These are phyloP conservation scores for Bradypus variegatus DNA, from an alignment of 2,797 vertebrate genomes.

Conservation along the genomic window DNA sequence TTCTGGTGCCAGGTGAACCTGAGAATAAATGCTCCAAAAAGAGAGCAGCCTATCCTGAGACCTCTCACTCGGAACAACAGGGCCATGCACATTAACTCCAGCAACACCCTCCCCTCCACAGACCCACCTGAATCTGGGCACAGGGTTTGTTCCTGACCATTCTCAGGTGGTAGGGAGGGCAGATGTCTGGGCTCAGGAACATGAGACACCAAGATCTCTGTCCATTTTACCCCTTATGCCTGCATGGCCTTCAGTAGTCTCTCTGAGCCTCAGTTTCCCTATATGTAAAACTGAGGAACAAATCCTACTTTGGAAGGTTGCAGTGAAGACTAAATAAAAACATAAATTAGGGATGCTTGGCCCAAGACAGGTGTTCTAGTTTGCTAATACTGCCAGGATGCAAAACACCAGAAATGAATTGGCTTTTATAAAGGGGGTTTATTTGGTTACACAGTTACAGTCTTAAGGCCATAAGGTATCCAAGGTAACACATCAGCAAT, in stretches of 20 bases:
- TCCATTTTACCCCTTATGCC: neutral
- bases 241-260: too few species aligned
- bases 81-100: too few species aligned
- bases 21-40: neutral
- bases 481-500: too few species aligned
- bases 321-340: neutral
- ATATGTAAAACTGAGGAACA: neutral
- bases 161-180: rapidly evolving
- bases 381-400: too few species aligned
- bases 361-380: neutral
- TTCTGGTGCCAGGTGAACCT: neutral
- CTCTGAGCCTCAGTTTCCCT: neutral
- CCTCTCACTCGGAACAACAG: too few species aligned
- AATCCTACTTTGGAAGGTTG: neutral
- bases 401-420: too few species aligned
- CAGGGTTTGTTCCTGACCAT: neutral
- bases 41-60: neutral
- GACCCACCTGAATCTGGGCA: neutral
- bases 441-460: too few species aligned
- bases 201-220: neutral
- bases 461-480: too few species aligned
- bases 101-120: too few species aligned
- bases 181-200: neutral
- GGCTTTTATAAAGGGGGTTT: too few species aligned
- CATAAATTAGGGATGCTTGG: too few species aligned